Evolutionary conservation across 2,113 vertebrate species (phyloP).

Genomic region (Nycticebus coucang): DNA sequence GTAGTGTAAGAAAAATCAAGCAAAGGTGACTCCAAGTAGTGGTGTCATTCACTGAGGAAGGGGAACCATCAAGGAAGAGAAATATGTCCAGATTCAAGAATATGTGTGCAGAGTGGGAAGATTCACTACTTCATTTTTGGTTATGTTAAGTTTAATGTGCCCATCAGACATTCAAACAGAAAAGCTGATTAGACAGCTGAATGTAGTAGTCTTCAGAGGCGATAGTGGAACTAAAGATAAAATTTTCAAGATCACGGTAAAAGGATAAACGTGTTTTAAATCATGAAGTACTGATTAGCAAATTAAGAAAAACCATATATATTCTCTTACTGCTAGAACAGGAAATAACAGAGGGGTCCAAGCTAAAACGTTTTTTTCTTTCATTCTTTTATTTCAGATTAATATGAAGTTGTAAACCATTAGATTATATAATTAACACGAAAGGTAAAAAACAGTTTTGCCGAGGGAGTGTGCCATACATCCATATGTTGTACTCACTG

Average conservation of each 20-base stretch:
- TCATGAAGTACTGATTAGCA: no score
- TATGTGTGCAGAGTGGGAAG: rapidly evolving
- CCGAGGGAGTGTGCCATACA: no score
- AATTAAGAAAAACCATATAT: no score
- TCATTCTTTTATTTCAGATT: no score
- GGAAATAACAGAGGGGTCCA: no score
- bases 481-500: no score
- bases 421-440: no score
- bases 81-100: not conserved
- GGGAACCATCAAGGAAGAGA: not conserved
- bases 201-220: not conserved
- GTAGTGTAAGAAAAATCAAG: not conserved
- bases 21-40: not conserved
- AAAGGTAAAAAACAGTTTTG: no score
- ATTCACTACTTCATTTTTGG: not conserved
- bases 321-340: no score
- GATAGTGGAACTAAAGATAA: not conserved
- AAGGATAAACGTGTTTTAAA: no score
- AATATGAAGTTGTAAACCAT: no score
- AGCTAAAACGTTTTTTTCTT: no score
- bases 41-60: not conserved
- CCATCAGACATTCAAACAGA: not conserved
- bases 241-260: not conserved
- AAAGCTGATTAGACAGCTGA: not conserved
- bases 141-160: not conserved